Evolutionary conservation across 2,113 vertebrate species (phyloP), one percentile per base, ranked within the genome.

Genomic region (Amphiprion percula): DNA sequence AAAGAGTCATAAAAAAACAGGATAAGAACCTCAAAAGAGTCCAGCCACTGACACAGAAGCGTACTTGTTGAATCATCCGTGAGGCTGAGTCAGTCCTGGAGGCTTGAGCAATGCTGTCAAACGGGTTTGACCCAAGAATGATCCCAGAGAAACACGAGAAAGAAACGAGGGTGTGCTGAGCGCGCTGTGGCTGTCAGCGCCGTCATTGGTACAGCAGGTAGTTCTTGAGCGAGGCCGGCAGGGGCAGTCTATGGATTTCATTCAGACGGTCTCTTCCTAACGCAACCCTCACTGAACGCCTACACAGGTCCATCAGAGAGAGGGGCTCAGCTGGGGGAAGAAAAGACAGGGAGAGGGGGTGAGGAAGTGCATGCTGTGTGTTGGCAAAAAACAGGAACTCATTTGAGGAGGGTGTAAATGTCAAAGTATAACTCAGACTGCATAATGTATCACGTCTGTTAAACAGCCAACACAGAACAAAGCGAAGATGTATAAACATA

Each of bases 141-240:
- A 84, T 90, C 86, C 76, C 89, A 91, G 90, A 87, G 92, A 82
- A 87, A 68, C 52, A 83, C 3, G 4, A 62, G 79, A 12, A 66
- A 85, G 77, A 80, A 69, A 52, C 28, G 70, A 80, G 33, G 37
- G 28, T 15, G 70, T 84, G 81, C 54, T 76, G 52, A 72, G 56
- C 47, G 44, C 70, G 24, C 49, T 16, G 65, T 55, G 69, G 65
- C 74, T 4, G 66, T 69, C 19, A 19, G 77, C 47, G 39, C 66
- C 41, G 64, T 99, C 96, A 99, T 90, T 99, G 98, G 95, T 99
- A 99, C 73, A 99, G 97, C 92, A 99, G 96, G 93, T 99, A 99
- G 92, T 96, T 97, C 95, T 99, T 99, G 89, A 99, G 97, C 63
- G 98, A 96, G 24, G 96, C 97, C 0, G 98, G 98, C 87, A 99